phyloP scores from a whole-genome alignment of 64 coral and sea anemone genomes.

The Dendronephthya gigantea region DNA sequence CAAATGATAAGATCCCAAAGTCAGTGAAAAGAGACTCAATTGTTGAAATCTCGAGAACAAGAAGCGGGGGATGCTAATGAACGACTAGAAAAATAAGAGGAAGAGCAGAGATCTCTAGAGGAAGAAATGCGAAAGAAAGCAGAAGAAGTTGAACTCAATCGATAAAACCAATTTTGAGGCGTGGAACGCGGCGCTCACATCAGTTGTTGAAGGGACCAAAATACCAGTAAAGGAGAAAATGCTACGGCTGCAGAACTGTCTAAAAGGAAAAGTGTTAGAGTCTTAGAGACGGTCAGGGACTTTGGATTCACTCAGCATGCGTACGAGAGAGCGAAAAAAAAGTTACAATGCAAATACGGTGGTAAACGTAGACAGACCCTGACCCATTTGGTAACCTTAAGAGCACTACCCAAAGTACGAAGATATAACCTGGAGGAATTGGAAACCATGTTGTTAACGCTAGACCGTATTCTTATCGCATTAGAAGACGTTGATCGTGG shows the following conservation, averaged over 20 bases:
- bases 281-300: too few relatives aligned
- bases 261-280: too few relatives aligned
- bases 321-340: constrained; percentile 41
- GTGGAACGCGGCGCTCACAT: constrained; percentile 45
- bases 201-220: background rate
- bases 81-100: too few relatives aligned
- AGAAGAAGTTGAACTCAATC: constrained; percentile 7
- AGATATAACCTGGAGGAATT: constrained; percentile 32
- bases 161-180: constrained; percentile 43
- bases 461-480: too few relatives aligned
- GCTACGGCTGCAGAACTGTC: too few relatives aligned
- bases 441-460: constrained; percentile 30
- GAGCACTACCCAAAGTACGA: constrained; percentile 21
- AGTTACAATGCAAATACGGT: constrained; percentile 38
- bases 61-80: too few relatives aligned
- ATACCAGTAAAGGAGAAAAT: background rate
- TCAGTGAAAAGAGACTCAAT: too few relatives aligned
- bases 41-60: too few relatives aligned
- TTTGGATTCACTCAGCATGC: constrained; percentile 38
- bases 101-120: too few relatives aligned
- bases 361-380: constrained; percentile 32
- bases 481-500: too few relatives aligned
- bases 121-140: too few relatives aligned
- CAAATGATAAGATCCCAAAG: background rate
- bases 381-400: constrained; percentile 34